Percentiles rank a stretch among this genome's conserved stretches.
These are phyloP conservation scores for Luehdorfia chinensis DNA, from an alignment of 1,140 invertebrate species.

Conservation along the genomic window DNA sequence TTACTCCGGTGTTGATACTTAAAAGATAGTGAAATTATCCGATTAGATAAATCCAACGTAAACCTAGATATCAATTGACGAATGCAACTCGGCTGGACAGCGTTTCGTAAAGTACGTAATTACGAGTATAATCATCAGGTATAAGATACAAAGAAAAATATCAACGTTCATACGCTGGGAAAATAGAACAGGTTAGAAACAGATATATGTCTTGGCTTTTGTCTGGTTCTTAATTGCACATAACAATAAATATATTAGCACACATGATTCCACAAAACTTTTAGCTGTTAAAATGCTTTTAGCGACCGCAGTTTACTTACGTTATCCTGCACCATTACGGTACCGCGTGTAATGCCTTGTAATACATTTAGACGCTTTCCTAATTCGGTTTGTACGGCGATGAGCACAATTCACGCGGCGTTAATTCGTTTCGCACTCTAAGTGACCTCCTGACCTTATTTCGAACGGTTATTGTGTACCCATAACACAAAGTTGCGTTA, in stretches of 20 bases:
- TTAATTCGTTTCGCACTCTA: constrained; percentile 17
- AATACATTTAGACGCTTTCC: constrained; percentile 17
- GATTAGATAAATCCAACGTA: too few species aligned
- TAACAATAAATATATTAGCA: constrained; percentile 11
- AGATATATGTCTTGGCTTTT: too few species aligned
- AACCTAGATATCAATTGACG: too few species aligned
- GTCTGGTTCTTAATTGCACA: too few species aligned
- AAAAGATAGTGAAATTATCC: too few species aligned
- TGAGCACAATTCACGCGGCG: constrained; percentile 15
- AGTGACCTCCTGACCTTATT: constrained; percentile 14
- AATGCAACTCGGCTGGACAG: too few species aligned
- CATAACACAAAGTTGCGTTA: neutral
- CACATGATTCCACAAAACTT: neutral
- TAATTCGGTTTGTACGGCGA: constrained; percentile 18
- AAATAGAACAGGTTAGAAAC: too few species aligned
- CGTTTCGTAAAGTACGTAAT: too few species aligned
- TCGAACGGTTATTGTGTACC: neutral
- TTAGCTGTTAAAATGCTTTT: constrained; percentile 16
- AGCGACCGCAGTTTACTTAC: constrained; percentile 12
- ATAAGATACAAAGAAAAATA: too few species aligned
- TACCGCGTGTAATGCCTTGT: constrained; percentile 13
- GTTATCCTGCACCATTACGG: constrained; percentile 13
- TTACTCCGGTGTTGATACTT: too few species aligned
- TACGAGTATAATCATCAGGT: too few species aligned
- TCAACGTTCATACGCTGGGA: too few species aligned